These are phyloP conservation scores for Merops nubicus DNA, from an alignment of 2,113 vertebrate genomes.

Conservation along the genomic window DNA sequence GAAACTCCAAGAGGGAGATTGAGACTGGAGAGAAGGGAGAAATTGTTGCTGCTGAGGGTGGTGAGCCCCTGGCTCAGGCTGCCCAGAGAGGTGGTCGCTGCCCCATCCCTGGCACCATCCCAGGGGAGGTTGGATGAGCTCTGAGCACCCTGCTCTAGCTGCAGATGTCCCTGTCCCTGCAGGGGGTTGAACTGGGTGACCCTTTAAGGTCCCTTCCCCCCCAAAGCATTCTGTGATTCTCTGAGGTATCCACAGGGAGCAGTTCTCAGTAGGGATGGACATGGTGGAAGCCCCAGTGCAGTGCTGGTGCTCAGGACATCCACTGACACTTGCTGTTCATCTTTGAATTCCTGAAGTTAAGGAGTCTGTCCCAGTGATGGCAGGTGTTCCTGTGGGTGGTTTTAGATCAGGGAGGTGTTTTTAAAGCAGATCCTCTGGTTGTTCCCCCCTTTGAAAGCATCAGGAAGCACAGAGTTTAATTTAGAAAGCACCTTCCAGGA, in stretches of 20 bases:
- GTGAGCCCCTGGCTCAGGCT: too few relatives aligned
- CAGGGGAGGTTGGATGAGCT: too few relatives aligned
- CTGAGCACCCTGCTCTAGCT: too few relatives aligned
- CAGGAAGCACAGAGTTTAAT: neutral
- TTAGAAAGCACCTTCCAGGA: neutral
- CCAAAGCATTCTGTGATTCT: too few relatives aligned
- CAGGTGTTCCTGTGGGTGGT: neutral
- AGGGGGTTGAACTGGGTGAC: too few relatives aligned
- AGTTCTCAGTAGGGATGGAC: neutral
- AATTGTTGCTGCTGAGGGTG: too few relatives aligned
- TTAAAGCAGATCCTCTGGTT: neutral
- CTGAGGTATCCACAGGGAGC: rapidly evolving
- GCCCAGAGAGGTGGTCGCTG: too few relatives aligned
- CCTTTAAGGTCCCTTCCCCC: too few relatives aligned
- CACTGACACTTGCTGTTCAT: neutral
- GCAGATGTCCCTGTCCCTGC: too few relatives aligned
- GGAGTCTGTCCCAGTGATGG: neutral
- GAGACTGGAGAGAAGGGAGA: too few relatives aligned
- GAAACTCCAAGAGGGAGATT: too few relatives aligned
- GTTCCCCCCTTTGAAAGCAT: neutral
- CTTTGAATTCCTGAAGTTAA: neutral
- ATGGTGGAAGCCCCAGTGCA: neutral
- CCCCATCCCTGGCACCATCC: too few relatives aligned
- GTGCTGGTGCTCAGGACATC: neutral
- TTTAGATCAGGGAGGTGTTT: neutral